phyloP scores from a whole-genome alignment of 2,888 invertebrate species.

The Hoplodrina ambigua region DNA sequence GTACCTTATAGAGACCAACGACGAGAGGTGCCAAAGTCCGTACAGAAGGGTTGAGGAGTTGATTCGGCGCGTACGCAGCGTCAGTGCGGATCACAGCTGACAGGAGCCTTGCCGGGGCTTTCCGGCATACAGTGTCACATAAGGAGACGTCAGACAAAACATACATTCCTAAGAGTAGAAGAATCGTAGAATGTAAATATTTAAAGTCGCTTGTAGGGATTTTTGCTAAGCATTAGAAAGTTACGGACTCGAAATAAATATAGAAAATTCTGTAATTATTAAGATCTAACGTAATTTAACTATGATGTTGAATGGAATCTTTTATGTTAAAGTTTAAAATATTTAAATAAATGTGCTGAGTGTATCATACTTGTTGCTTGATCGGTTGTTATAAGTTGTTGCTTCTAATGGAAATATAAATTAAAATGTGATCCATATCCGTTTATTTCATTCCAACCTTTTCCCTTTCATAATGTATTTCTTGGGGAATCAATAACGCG shows the following conservation, averaged over 20 bases:
- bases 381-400: constrained; percentile 50
- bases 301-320: constrained; percentile 16
- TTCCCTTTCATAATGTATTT: neutral
- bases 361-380: constrained; percentile 40
- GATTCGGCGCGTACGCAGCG: constrained; percentile 84
- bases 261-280: constrained; percentile 28
- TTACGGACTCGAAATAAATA: constrained; percentile 12
- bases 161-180: constrained; percentile 57
- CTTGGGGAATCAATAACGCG: neutral
- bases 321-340: constrained; percentile 19
- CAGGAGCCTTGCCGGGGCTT: constrained; percentile 83
- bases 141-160: constrained; percentile 22
- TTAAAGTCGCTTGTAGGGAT: constrained; percentile 42
- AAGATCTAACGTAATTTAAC: constrained; percentile 13
- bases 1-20: constrained; percentile 81
- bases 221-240: constrained; percentile 25
- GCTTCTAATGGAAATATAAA: constrained; percentile 55
- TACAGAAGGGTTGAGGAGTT: constrained; percentile 85
- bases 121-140: constrained; percentile 79
- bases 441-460: constrained; percentile 10
- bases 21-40: constrained; percentile 83
- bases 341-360: constrained; percentile 46
- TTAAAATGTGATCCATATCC: constrained; percentile 10
- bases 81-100: constrained; percentile 86
- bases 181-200: constrained; percentile 37